phyloP scores from a whole-genome alignment of 2,797 vertebrate genomes.

The Sorex maritimensis region DNA sequence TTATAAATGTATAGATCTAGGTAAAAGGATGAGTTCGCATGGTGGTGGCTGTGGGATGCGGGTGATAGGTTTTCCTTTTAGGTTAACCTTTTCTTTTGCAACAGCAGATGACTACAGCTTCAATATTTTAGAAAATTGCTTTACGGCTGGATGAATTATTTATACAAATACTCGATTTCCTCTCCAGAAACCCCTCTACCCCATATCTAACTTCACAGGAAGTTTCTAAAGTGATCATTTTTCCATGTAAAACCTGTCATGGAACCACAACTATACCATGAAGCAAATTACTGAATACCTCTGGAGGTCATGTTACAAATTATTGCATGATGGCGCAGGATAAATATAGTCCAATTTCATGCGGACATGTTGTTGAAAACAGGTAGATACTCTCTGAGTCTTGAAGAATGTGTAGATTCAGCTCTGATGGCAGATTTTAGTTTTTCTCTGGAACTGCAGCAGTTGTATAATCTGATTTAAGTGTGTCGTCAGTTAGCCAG shows the following conservation, averaged over 20 bases:
- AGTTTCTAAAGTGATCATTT: constrained; percentile 58
- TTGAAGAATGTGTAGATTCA: not conserved
- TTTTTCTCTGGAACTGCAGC: not conserved
- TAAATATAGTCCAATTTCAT: not conserved
- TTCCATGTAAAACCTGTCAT: constrained; percentile 59
- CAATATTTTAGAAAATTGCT: constrained; percentile 35
- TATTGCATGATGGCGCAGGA: constrained; percentile 17
- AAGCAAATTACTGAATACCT: constrained; percentile 19
- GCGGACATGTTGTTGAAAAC: constrained; percentile 8
- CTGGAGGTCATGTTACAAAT: constrained; percentile 58
- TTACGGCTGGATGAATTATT: constrained; percentile 43
- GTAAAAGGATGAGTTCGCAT: too few relatives aligned
- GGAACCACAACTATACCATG: constrained; percentile 30
- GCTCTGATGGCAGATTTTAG: not conserved
- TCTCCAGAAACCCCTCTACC: constrained; percentile 35
- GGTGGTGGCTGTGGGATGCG: too few relatives aligned
- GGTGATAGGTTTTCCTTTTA: not conserved
- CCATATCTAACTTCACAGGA: constrained; percentile 55
- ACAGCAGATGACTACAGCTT: not conserved
- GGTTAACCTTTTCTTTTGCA: not conserved
- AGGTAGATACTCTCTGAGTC: not conserved
- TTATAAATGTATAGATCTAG: too few relatives aligned
- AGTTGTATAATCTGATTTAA: not conserved
- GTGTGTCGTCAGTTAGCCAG: not conserved
- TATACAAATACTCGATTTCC: not conserved